Evolutionary conservation across 2,888 invertebrate genomes (phyloP), one percentile per base, ranked within the genome.

Genomic region (Papilio gigon): DNA sequence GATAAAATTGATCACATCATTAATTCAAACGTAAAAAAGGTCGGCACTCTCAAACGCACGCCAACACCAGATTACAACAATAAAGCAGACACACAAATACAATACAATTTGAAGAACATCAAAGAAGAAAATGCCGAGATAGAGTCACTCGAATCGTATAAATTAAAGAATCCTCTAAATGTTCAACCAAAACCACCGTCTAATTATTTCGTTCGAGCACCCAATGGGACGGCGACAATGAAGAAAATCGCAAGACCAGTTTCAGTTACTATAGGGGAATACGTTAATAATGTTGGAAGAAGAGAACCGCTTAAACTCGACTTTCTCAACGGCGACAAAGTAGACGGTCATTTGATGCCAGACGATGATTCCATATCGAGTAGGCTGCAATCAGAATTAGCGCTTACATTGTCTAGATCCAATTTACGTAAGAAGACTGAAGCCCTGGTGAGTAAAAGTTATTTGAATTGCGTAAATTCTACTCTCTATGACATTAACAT

Each of bases 61-160:
- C 92, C 88, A 9, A 92, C 88, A 58, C 91, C 88, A 22, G 92
- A 89, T 80, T 91, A 87, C 71, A 88, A 86, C 65, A 77, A 73
- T 17, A 86, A 87, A 78, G 73, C 75, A 20, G 82, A 83, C 63
- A 67, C 77, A 20, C 70, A 78, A 62, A 74, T 78, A 59, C 79
- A 79, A 60, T 71, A 78, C 6, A 82, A 80, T 65, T 71, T 84
- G 22, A 88, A 84, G 73, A 85, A 77, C 69, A 72, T 78, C 14
- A 89, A 86, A 75, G 86, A 89, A 60, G 95, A 95, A 71, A 92
- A 93, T 40, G 96, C 95, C 12, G 96, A 96, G 84, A 93, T 96
- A 92, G 95, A 95, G 78, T 95, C 95, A 25, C 87, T 96, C 75
- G 96, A 96, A 83, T 96, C 96, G 5, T 95, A 94, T 84, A 94